Base-by-base conservation (phyloP, 2,113 vertebrate genomes). In the Telmatochromis sp. region DNA sequence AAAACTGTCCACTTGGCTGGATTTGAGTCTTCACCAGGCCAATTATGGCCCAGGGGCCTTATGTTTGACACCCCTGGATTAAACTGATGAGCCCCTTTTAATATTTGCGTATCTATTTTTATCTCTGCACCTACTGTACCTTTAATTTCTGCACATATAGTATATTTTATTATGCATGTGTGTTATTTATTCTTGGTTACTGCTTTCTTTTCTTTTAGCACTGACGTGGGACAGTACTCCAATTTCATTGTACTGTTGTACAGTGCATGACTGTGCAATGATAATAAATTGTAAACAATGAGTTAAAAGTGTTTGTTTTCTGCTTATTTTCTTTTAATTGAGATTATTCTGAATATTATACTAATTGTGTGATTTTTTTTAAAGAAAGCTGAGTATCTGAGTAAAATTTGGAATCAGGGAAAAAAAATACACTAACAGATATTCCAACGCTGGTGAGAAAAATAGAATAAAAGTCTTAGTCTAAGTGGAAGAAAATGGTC, bases 381-480 rank as follows among this genome's bases (percentile, higher is more conserved):
- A 1, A 1, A 42, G 40, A n/a, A 73, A 73, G 13, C 37, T 45
- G 8, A 73, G 13, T 26, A 45, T 37, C 68, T 73, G 2, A 45
- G 40, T 73, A 3, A 73, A 26, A 73, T 42, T 70, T 40, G 12
- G 63, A 40, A 60, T 19, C 5, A 1, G 28, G 2, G 13, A 58
- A 42, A 9, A 23, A 37, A 70, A 33, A 23, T 14, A 70, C 3
- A 0, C 5, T 45, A 15, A 45, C 35, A 73, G 21, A 15, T 42
- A 6, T 14, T 4, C 35, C 2, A 40, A 0, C 0, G 5, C 21
- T 26, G 35, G 8, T 45, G 40, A 75, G 68, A 47, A 28, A 47
- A 47, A 17, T 0, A 10, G 23, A 47, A 28, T 10, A 17, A 1
- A 15, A 73, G 40, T 45, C 37, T 26, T 26, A 73, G 23, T 47